Base-by-base conservation (phyloP, 2,888 invertebrate species). In the Andrena praecox region DNA sequence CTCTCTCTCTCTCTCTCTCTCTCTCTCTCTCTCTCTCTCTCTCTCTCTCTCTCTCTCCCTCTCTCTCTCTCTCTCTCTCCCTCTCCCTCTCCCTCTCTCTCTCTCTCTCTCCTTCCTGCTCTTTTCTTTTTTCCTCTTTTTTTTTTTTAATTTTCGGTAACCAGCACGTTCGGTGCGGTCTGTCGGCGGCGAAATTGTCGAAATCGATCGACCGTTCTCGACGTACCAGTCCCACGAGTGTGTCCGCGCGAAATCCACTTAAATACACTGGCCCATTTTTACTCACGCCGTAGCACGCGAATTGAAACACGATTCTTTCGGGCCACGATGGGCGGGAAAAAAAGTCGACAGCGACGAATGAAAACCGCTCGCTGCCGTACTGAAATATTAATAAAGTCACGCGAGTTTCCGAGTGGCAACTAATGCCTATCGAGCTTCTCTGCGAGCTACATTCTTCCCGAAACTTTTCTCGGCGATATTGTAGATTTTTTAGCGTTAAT, bases 181-280 rank as follows among this genome's bases (percentile, higher is more conserved):
- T 86, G 85, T 88, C 87, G 83, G 82, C 85, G 80, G 69, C 89
- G 90, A 81, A 91, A 92, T 90, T 90, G 91, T 92, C 90, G 92
- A 90, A 90, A 91, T 91, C 92, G 91, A 91, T 91, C 91, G 91
- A 90, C 87, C 90, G 90, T 86, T 89, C 87, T 87, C 85, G 75
- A 24, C 70, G 62, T 42, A 42, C 78, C 86, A 86, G 89, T 91
- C 91, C 91, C 92, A 83, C 87, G 91, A 90, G 91, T 89, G 90
- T 85, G 91, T 91, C 91, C 80, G 62, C 83, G 75, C 35, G 91
- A 92, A 93, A 92, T 93, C 91, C 91, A 91, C 92, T 93, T 93
- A 93, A 93, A 92, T 90, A 92, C 92, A 91, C 90, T 86, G 87
- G 85, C 86, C 69, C 85, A 82, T 87, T 87, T 86, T 80, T 83